These are phyloP conservation scores for Papilio elwesi DNA, from an alignment of 2,888 invertebrate genomes.

Conservation along the genomic window DNA sequence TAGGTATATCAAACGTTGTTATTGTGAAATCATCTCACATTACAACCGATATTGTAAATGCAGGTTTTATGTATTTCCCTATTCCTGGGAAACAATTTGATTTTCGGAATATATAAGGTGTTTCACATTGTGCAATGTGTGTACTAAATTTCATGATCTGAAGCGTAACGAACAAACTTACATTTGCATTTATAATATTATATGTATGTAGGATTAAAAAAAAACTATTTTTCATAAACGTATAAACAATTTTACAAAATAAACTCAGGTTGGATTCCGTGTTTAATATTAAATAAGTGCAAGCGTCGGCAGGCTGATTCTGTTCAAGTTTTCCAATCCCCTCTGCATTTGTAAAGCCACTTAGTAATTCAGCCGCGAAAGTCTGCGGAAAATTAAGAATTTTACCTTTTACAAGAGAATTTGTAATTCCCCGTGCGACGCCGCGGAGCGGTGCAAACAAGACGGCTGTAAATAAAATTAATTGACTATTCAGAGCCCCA, in stretches of 20 bases:
- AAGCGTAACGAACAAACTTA: too few relatives aligned
- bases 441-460: constrained; percentile 48
- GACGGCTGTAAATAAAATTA: constrained; percentile 58
- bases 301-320: background rate
- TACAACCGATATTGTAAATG: too few relatives aligned
- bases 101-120: too few relatives aligned
- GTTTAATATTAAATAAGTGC: background rate
- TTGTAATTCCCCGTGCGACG: constrained; percentile 52
- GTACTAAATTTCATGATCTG: too few relatives aligned
- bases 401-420: constrained; percentile 45
- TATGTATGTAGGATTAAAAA: too few relatives aligned
- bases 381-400: constrained; percentile 50
- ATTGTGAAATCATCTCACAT: too few relatives aligned
- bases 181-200: too few relatives aligned
- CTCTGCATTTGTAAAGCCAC: constrained; percentile 31
- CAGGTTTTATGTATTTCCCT: too few relatives aligned
- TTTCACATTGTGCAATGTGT: too few relatives aligned
- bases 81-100: too few relatives aligned
- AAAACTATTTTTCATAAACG: too few relatives aligned
- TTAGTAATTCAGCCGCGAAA: constrained; percentile 49
- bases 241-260: background rate
- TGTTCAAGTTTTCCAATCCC: constrained; percentile 9
- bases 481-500: constrained; percentile 59
- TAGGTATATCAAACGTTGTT: too few relatives aligned
- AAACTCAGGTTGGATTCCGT: background rate